These are phyloP conservation scores for Nymphalis c-album DNA, from an alignment of 2,888 invertebrate species.

Conservation along the genomic window DNA sequence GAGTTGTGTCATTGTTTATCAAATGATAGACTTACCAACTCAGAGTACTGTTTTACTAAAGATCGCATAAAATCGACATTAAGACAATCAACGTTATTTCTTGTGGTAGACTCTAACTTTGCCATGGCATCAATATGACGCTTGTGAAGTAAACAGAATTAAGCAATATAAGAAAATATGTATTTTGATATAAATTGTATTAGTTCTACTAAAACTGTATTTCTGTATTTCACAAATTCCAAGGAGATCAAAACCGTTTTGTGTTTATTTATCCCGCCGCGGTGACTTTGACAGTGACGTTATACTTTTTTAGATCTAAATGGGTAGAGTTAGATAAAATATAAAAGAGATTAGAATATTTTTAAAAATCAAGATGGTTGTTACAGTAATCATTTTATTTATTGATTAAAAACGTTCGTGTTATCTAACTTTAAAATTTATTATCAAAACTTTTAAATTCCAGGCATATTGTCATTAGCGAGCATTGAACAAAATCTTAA, in stretches of 20 bases:
- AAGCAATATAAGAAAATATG: background rate
- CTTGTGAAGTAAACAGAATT: background rate
- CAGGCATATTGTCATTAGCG: background rate
- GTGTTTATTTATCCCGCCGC: conserved; percentile 23
- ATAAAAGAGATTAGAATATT: too few relatives aligned
- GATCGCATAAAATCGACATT: conserved; percentile 76
- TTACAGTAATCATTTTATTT: too few relatives aligned
- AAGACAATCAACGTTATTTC: conserved; percentile 55
- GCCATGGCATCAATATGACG: conserved; percentile 51
- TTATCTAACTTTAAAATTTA: background rate
- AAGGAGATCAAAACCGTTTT: conserved; percentile 11
- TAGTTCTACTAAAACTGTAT: too few relatives aligned
- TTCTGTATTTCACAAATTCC: too few relatives aligned
- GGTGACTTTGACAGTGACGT: conserved; percentile 20
- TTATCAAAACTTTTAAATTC: background rate
- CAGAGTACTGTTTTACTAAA: conserved; percentile 75
- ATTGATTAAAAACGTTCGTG: too few relatives aligned
- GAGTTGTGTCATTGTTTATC: background rate
- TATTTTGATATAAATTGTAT: too few relatives aligned
- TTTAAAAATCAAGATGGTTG: too few relatives aligned
- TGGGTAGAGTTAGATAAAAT: background rate
- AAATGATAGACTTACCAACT: conserved; percentile 60
- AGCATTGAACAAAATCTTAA: background rate
- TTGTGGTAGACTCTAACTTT: conserved; percentile 57
- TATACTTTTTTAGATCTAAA: background rate